Evolutionary conservation across 2,797 vertebrate genomes (phyloP), one percentile per base, ranked within the genome.

Genomic region (Epinephelus awoara): DNA sequence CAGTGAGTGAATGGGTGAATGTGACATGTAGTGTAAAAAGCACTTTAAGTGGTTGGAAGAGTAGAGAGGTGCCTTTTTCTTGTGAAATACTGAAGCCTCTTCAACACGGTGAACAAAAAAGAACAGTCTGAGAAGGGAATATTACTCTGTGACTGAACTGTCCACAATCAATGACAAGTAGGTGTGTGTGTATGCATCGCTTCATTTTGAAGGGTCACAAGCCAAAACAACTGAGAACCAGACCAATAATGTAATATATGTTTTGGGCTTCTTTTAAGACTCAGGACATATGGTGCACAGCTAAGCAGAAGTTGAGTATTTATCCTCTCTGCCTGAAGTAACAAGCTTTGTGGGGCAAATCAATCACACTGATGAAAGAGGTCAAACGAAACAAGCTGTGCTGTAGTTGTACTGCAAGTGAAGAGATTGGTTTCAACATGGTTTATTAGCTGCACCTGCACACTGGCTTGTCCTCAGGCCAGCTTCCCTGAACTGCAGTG

Each of bases 351-450:
- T 66, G 80, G 62, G 44, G 50, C 14, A 54, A 80, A 82, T 89
- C 82, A 85, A 17, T 89, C 52, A 78, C 34, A n/a, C 49, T 71
- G 80, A 79, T 67, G 83, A 82, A 76, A 50, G 71, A 76, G 74
- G 83, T 89, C 77, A 81, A 82, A 75, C 62, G 8, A 77, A 86
- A 85, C 65, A 46, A 69, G 71, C 69, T 65, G 67, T 46, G 67
- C 47, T 68, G n/a, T 15, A n/a, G 71, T 64, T 65, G 55, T 44
- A 59, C 49, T 42, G 71, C 54, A 2, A 49, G 72, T 44, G 67
- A 52, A 65, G 51, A 75, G 46, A 77, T 74, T 68, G 67, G 59
- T 57, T 74, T 76, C 80, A 65, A 15, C 47, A 25, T 62, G 55
- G 57, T 67, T 72, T 81, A 75, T 84, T 85, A 78, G 72, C 63